Evolutionary conservation across 2,113 vertebrate species (phyloP).

Genomic region (Oncorhynchus kisutch): DNA sequence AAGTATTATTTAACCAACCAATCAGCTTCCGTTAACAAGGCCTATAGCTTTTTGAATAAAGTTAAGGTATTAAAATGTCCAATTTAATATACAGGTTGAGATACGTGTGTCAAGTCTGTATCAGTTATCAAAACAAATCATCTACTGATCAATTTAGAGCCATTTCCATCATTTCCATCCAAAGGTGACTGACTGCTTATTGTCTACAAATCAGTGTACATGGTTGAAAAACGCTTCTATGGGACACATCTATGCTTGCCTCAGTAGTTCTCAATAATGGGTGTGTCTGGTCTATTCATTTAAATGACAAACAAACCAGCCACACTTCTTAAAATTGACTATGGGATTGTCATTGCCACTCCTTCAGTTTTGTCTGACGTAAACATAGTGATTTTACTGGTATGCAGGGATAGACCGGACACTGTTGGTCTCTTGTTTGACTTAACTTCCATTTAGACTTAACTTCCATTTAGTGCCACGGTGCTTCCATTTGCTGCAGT

Average conservation of each 20-base stretch:
- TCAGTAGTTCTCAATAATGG: constrained; percentile 11
- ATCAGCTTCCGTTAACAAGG: not conserved
- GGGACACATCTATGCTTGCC: too few species aligned
- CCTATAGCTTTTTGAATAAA: not conserved
- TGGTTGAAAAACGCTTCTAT: not conserved
- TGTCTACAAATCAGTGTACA: not conserved
- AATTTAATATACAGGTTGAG: too few species aligned
- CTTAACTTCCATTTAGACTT: too few species aligned
- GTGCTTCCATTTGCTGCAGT: not conserved
- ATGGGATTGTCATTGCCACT: not conserved
- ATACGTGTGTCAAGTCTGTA: too few species aligned
- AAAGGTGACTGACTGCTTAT: not conserved
- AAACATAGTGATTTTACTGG: not conserved
- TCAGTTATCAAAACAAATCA: not conserved
- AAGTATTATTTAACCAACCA: not conserved
- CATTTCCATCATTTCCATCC: not conserved
- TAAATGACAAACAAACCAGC: not conserved
- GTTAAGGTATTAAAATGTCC: not conserved
- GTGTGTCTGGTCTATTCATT: not conserved
- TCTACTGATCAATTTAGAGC: not conserved
- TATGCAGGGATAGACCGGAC: too few species aligned
- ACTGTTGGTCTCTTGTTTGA: not conserved
- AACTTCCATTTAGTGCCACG: not conserved
- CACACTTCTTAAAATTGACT: not conserved
- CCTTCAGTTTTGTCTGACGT: not conserved